Conservation (phyloP, 2,888 invertebrate genomes). For the Physocephala rufipes region DNA sequence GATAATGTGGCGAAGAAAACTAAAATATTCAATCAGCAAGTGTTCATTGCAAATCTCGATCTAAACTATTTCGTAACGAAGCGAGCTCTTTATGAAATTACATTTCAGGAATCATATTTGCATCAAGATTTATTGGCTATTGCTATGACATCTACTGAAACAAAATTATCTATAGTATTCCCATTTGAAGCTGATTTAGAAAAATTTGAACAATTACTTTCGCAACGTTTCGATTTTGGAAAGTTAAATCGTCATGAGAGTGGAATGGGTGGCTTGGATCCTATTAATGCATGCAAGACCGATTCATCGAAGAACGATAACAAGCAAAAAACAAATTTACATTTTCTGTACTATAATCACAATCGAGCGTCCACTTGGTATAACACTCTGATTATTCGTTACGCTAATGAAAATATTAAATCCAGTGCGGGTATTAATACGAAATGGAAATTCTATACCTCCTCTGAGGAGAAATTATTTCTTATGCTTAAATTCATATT, state of each 20-base stretch:
- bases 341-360: slow-evolving; percentile 52
- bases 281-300: not conserved
- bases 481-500: slow-evolving; percentile 51
- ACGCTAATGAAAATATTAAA: slow-evolving; percentile 33
- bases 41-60: slow-evolving; percentile 44
- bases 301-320: slow-evolving; percentile 12
- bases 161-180: slow-evolving; percentile 46
- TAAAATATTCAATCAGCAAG: slow-evolving; percentile 40
- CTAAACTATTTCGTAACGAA: slow-evolving; percentile 45
- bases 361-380: slow-evolving; percentile 49
- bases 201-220: slow-evolving; percentile 51
- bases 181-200: slow-evolving; percentile 26
- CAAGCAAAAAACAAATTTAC: slow-evolving; percentile 31
- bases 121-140: slow-evolving; percentile 60
- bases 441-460: slow-evolving; percentile 49
- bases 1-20: not conserved
- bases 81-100: slow-evolving; percentile 46
- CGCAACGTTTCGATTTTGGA: slow-evolving; percentile 46
- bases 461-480: slow-evolving; percentile 45
- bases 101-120: slow-evolving; percentile 48
- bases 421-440: slow-evolving; percentile 29
- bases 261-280: not conserved
- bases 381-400: slow-evolving; percentile 51
- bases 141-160: slow-evolving; percentile 48
- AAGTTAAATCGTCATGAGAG: slow-evolving; percentile 11